Base-by-base conservation (phyloP, 2,113 vertebrate genomes). In the Galbula dea region DNA sequence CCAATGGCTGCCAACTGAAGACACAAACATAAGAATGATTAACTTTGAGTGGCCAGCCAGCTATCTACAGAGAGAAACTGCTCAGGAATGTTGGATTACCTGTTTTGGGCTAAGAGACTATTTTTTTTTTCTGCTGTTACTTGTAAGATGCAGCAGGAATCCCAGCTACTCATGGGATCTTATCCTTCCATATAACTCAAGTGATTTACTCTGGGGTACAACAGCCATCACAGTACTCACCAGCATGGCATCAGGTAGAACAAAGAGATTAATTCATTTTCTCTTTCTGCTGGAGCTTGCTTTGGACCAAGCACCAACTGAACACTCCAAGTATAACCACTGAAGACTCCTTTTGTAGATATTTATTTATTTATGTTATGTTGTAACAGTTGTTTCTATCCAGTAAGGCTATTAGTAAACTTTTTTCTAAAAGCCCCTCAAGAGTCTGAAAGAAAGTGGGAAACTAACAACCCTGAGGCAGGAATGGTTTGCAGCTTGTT, bases 161-260 rank as follows among this genome's bases (percentile, higher is more conserved):
- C 52, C 20, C 67, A 62, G 67, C 39, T 36, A 46, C 13, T 43
- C 12, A 5, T 8, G n/a, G 55, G 49, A 30, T 30, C 48, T 26
- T 27, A 13, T 3, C 41, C 76, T 30, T 18, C 32, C n/a, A n/a
- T n/a, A n/a, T 6, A 6, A 36, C 17, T 43, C 32, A 4, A 6
- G 41, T 7, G 27, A 59, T 58, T 26, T 19, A 24, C 27, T 41
- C 41, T 26, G 24, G 39, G 68, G 22, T 21, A 9, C 23, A n/a
- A 17, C 17, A 39, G 41, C 61, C 72, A 4, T 3, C 16, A 20
- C 1, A 15, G 11, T 43, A 43, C 41, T 43, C 41, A 43, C 20
- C 7, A 0, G 32, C 24, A 21, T 4, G 26, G 39, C 34, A 66
- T 3, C 2, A 1, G 17, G 41, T 30, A 43, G 46, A 21, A 66